Conservation (phyloP, 64 coral and sea anemone genomes). For the Anthopleura sola region DNA sequence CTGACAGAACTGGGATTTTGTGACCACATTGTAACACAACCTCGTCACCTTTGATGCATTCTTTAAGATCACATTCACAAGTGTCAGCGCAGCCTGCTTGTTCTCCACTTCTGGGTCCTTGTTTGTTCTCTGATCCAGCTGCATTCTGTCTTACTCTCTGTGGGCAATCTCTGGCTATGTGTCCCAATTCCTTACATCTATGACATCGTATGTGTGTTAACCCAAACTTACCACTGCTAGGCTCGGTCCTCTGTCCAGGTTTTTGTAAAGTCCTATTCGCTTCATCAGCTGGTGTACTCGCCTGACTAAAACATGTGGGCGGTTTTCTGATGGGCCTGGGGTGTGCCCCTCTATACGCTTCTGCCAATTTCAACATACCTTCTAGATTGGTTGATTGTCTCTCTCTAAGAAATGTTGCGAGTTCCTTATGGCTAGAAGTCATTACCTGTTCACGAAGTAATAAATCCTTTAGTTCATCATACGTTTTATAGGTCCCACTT, state of each 20-base stretch:
- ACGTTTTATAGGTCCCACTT: constrained; percentile 10
- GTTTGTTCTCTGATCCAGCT: neutral
- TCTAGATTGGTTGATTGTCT: constrained; percentile 2
- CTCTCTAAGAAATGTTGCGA: constrained; percentile 39
- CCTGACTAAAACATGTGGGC: no score
- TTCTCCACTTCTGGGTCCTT: neutral
- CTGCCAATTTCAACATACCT: constrained; percentile 28
- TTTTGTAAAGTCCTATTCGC: neutral
- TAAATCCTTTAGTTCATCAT: constrained; percentile 26
- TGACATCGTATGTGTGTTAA: neutral
- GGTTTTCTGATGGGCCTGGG: neutral
- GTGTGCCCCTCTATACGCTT: constrained; percentile 41
- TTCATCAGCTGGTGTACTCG: neutral
- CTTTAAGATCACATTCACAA: neutral
- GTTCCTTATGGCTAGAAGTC: constrained; percentile 17
- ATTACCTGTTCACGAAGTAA: constrained; percentile 49
- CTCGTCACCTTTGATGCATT: neutral
- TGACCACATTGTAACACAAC: constrained; percentile 12
- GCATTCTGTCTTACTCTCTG: neutral
- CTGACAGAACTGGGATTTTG: constrained; percentile 6
- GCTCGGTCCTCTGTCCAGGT: neutral
- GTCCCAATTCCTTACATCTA: constrained; percentile 17
- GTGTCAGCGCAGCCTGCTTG: neutral
- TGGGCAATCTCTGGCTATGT: constrained; percentile 17
- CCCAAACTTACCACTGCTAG: neutral